phyloP scores from a whole-genome alignment of 2,113 vertebrate species.

The Stigmatopora argus region DNA sequence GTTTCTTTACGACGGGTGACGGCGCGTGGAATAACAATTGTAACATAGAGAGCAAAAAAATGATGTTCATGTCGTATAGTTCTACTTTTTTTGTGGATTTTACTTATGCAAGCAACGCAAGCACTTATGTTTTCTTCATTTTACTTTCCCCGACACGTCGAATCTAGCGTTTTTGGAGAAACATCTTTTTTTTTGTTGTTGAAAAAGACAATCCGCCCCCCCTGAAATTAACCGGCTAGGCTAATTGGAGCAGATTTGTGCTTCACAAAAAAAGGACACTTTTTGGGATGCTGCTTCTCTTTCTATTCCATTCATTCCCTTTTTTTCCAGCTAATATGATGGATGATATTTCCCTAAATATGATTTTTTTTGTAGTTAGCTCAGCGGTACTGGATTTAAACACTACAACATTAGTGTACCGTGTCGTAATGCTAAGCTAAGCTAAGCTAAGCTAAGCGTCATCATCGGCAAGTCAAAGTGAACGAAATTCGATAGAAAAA shows the following conservation, averaged over 20 bases:
- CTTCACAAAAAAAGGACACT: neutral
- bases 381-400: neutral
- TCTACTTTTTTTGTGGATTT: slow-evolving; percentile 63
- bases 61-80: slow-evolving; percentile 64
- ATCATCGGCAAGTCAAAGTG: neutral
- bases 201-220: neutral
- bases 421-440: neutral
- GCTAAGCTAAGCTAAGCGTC: neutral
- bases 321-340: neutral
- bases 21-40: slow-evolving; percentile 51
- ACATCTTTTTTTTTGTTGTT: neutral
- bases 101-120: slow-evolving; percentile 36
- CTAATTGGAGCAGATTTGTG: neutral
- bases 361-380: neutral
- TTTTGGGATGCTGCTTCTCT: neutral
- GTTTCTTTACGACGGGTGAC: slow-evolving; percentile 39
- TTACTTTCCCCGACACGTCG: neutral
- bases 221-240: neutral
- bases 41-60: slow-evolving; percentile 66
- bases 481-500: neutral
- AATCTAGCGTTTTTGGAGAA: neutral
- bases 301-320: neutral
- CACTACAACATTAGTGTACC: neutral
- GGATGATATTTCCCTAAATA: neutral
- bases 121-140: slow-evolving; percentile 58